Evolutionary conservation across 2,888 invertebrate species (phyloP).

Genomic region (Conchocele bisecta): DNA sequence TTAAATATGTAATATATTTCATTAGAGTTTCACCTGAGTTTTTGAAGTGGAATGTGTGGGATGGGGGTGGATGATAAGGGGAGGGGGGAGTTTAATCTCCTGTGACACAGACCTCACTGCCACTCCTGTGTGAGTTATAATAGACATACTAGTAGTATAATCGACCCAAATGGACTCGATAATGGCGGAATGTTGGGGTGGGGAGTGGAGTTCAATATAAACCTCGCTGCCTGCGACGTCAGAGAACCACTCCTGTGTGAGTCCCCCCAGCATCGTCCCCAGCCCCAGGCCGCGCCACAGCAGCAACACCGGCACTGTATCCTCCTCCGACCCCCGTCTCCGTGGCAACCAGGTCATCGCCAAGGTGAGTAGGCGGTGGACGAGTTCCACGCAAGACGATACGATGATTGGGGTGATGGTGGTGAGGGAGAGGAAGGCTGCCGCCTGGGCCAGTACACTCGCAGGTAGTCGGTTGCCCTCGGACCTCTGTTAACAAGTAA

Average conservation of each 20-base stretch:
- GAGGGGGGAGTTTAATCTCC: no score
- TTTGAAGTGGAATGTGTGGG: no score
- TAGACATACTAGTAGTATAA: no score
- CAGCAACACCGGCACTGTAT: conserved; percentile 65
- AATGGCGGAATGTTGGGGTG: background rate
- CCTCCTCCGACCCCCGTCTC: conserved; percentile 57
- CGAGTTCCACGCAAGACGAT: conserved; percentile 61
- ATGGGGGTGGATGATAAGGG: no score
- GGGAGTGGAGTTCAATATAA: no score
- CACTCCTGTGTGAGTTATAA: no score
- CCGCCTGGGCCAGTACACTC: conserved; percentile 70
- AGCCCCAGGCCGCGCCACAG: conserved; percentile 71
- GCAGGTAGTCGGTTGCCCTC: conserved; percentile 68
- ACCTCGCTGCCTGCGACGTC: conserved; percentile 75
- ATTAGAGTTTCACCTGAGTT: no score
- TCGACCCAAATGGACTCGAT: background rate
- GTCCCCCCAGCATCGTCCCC: conserved; percentile 68
- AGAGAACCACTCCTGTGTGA: conserved; percentile 74
- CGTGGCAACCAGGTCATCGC: conserved; percentile 66
- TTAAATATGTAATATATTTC: no score
- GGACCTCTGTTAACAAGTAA: conserved; percentile 59
- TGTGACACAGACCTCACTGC: no score
- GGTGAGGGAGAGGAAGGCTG: conserved; percentile 68
- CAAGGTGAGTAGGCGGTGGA: conserved; percentile 61
- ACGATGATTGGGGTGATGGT: conserved; percentile 69